phyloP scores from a whole-genome alignment of 2,888 invertebrate genomes.

The Busseola fusca region DNA sequence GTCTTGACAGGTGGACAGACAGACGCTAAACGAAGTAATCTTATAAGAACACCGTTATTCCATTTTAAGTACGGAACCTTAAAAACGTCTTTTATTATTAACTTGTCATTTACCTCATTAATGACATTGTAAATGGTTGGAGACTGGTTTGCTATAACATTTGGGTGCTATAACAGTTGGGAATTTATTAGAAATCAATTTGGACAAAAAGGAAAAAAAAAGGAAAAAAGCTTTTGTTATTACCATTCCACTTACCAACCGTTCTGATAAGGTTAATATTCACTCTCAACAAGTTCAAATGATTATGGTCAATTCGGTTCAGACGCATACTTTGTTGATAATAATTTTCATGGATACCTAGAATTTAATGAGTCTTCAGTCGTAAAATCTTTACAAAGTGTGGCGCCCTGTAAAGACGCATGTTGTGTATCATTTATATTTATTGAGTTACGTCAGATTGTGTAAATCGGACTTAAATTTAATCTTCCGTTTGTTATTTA shows the following conservation, averaged over 20 bases:
- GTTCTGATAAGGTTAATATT: neutral
- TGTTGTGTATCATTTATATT: constrained; percentile 5
- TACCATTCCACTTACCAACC: neutral
- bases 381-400: neutral
- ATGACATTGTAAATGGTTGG: neutral
- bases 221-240: neutral
- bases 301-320: too few species aligned
- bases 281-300: neutral
- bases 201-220: neutral
- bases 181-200: neutral
- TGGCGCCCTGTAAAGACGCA: too few species aligned
- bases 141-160: constrained; percentile 4
- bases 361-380: neutral
- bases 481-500: neutral
- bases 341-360: neutral
- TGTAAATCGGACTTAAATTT: neutral
- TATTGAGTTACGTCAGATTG: constrained; percentile 5
- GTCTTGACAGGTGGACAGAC: too few species aligned
- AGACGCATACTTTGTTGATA: neutral
- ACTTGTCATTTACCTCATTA: neutral
- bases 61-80: neutral
- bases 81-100: constrained; percentile 2
- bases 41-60: too few species aligned
- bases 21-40: too few species aligned
- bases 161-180: constrained; percentile 1